phyloP scores from a whole-genome alignment of 2,888 invertebrate species.

The Macaria notata region DNA sequence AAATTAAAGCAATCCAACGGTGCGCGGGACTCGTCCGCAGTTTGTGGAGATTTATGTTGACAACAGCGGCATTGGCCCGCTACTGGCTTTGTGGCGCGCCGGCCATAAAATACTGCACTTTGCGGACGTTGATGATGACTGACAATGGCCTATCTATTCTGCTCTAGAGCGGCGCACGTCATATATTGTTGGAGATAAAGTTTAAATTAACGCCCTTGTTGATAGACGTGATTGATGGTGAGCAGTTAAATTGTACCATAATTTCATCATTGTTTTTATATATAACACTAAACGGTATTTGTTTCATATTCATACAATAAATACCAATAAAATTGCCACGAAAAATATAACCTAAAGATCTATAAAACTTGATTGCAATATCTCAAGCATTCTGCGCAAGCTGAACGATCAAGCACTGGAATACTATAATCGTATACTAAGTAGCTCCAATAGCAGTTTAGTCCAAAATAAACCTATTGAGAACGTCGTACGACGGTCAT shows the following conservation, averaged over 20 bases:
- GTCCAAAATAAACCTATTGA: constrained; percentile 16
- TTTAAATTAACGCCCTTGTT: constrained; percentile 8
- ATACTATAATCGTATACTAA: too few species aligned
- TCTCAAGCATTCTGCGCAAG: too few species aligned
- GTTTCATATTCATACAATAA: too few species aligned
- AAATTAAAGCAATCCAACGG: constrained; percentile 41
- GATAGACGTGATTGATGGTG: too few species aligned
- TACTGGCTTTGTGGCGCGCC: constrained; percentile 36
- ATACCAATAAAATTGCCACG: too few species aligned
- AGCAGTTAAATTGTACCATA: too few species aligned
- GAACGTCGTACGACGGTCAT: constrained; percentile 18
- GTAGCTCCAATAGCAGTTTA: not conserved
- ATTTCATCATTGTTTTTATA: too few species aligned
- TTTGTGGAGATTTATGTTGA: constrained; percentile 53
- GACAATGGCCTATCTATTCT: constrained; percentile 48
- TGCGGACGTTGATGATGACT: constrained; percentile 54
- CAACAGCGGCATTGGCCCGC: constrained; percentile 38
- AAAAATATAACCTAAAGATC: too few species aligned
- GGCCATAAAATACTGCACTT: constrained; percentile 53
- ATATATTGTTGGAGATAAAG: constrained; percentile 6
- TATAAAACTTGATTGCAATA: too few species aligned
- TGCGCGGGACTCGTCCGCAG: constrained; percentile 40
- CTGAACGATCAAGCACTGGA: too few species aligned
- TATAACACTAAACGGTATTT: too few species aligned
- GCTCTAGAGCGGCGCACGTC: constrained; percentile 32